These are phyloP conservation scores for Darevskia nairensis DNA, from an alignment of 2,797 vertebrate genomes.

Conservation along the genomic window DNA sequence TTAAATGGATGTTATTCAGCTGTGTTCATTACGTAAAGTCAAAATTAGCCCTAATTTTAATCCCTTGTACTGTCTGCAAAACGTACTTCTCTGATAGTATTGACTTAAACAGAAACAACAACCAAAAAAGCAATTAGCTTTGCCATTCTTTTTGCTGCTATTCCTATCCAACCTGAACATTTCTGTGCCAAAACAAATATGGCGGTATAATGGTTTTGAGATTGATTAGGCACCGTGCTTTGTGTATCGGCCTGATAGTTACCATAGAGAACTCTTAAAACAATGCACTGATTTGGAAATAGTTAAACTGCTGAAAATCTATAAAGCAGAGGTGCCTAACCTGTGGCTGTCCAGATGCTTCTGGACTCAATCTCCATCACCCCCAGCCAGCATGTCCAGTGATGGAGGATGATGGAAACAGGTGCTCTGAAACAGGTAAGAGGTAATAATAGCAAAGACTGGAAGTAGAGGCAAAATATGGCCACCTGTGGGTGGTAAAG, in stretches of 20 bases:
- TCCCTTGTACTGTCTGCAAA: neutral
- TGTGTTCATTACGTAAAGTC: neutral
- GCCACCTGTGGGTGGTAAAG: too few species aligned
- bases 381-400: too few species aligned
- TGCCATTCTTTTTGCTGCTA: neutral
- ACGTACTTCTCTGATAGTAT: neutral
- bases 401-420: too few species aligned
- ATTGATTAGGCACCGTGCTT: conserved; percentile 24
- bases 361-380: too few species aligned
- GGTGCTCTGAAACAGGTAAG: too few species aligned
- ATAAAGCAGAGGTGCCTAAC: neutral
- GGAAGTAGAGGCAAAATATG: too few species aligned
- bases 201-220: neutral
- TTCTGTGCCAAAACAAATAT: conserved; percentile 3
- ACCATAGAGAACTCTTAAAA: neutral
- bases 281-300: conserved; percentile 30
- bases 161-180: neutral
- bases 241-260: conserved; percentile 14
- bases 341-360: too few species aligned
- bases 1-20: conserved; percentile 29
- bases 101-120: neutral
- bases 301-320: neutral
- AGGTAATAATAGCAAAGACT: too few species aligned
- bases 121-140: neutral
- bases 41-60: neutral